Base-by-base conservation (phyloP, 1,140 invertebrate genomes). In the Notospermus geniculatus region DNA sequence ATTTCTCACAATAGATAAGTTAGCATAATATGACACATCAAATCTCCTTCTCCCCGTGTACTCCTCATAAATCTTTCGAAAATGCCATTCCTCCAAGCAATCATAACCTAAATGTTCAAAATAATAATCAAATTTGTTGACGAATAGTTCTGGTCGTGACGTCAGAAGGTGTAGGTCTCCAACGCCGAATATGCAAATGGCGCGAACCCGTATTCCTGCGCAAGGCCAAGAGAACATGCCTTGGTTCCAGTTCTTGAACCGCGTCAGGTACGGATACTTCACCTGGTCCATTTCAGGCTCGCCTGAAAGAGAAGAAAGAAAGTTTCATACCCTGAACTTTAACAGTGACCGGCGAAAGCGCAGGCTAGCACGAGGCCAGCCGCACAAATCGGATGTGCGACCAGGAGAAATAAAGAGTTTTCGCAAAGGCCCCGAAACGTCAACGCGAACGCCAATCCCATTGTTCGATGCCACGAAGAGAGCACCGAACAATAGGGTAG, bases 51-150 rank as follows among this genome's bases (percentile, higher is more conserved):
- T 36, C 4, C 5, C 32, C 32, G 32, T 36, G 32, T 36, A 36
- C 15, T 36, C 32, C 32, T 19, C 30, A 2, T 29, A 5, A 19
- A 53, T 70, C 63, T 66, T 71, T 43, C 67, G 71, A n/a, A 68
- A 60, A 25, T 69, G 65, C 72, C 71, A 77, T 53, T 78, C 70
- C 50, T 78, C 74, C 57, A 81, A 58, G 57, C 79, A 81, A 28
- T 71, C 64, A 0, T 71, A 65, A 0, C 71, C 69, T 17, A 71
- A 36, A 0, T 72, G 72, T 60, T 80, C 67, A 64, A 64, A 75
- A 45, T 76, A 64, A 0, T 53, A 19, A 54, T 74, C 64, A 52
- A 79, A 73, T 58, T 79, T 79, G 64, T 79, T 79, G 29, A 67
- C 73, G 52, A 79, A 79, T 11, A 78, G 53, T 27, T 78, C 63